These are phyloP conservation scores for Drosophila mettleri DNA, from an alignment of 2,888 invertebrate genomes.

Conservation along the genomic window DNA sequence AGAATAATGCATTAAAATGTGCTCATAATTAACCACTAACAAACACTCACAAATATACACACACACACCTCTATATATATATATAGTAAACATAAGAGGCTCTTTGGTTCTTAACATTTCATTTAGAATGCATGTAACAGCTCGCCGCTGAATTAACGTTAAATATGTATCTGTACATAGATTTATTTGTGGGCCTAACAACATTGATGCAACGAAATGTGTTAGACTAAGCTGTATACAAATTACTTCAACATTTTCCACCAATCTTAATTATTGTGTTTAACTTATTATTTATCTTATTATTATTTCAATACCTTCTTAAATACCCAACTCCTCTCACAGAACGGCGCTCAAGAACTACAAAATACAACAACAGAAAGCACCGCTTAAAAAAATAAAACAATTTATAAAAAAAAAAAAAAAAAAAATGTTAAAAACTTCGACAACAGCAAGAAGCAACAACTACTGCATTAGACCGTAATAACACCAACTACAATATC, in stretches of 20 bases:
- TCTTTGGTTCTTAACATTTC: constrained; percentile 67
- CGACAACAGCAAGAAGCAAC: constrained; percentile 10
- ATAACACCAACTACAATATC: constrained; percentile 17
- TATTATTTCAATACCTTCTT: constrained; percentile 43
- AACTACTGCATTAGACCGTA: constrained; percentile 16
- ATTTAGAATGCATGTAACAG: constrained; percentile 31
- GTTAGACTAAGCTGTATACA: constrained; percentile 29
- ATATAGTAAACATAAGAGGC: constrained; percentile 56
- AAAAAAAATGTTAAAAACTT: constrained; percentile 20
- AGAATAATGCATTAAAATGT: constrained; percentile 44
- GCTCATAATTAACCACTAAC: constrained; percentile 59
- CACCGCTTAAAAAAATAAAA: constrained; percentile 79
- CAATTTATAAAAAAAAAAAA: constrained; percentile 32
- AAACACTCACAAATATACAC: constrained; percentile 16
- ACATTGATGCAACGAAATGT: constrained; percentile 43
- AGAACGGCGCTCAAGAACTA: constrained; percentile 85
- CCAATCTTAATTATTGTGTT: constrained; percentile 37
- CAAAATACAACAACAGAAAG: constrained; percentile 85
- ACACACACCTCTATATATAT: constrained; percentile 20
- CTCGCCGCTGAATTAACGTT: constrained; percentile 26
- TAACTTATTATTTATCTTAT: constrained; percentile 30
- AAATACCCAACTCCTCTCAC: constrained; percentile 19
- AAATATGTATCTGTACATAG: constrained; percentile 31
- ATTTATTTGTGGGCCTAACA: constrained; percentile 36
- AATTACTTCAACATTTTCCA: constrained; percentile 15